Evolutionary conservation across 2,797 vertebrate genomes (phyloP).

Genomic region (Kryptolebias ocellatus): DNA sequence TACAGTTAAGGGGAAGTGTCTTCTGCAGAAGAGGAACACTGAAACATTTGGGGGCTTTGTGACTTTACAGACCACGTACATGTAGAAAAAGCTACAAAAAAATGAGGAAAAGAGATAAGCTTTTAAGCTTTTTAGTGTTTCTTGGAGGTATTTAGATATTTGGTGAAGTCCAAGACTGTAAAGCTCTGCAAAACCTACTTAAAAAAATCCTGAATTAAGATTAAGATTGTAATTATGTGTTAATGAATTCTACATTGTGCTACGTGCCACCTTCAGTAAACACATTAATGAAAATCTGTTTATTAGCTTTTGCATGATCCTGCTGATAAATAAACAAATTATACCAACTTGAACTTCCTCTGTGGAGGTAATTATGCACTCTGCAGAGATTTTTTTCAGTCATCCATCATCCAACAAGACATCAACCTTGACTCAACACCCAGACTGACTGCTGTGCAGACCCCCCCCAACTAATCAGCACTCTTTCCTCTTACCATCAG

Average conservation of each 20-base stretch:
- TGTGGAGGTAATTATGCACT: constrained; percentile 15
- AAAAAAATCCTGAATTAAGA: not conserved
- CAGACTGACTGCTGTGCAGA: constrained; percentile 39
- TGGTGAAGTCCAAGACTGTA: not conserved
- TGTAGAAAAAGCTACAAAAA: not conserved
- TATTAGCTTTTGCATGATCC: constrained; percentile 8
- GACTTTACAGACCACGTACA: not conserved
- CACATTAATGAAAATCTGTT: constrained; percentile 8
- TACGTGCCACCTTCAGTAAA: not conserved
- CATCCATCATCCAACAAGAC: constrained; percentile 45
- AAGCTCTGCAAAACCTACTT: not conserved
- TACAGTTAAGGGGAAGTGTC: not conserved
- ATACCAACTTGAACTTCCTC: not conserved
- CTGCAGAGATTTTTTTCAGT: constrained; percentile 44
- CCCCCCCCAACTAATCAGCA: constrained; percentile 36
- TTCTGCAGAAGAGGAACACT: not conserved
- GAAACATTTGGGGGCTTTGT: not conserved
- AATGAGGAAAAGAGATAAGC: not conserved
- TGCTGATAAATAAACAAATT: constrained; percentile 9
- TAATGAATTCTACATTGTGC: not conserved
- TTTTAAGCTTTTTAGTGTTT: not conserved
- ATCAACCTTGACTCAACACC: constrained; percentile 40
- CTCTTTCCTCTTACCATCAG: constrained; percentile 34
- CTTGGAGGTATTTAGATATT: not conserved
- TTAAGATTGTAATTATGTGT: not conserved